Percentiles rank a stretch among this genome's conserved stretches.
These are phyloP conservation scores for Drosophila formosana DNA, from an alignment of 2,888 invertebrate species.

Conservation along the genomic window DNA sequence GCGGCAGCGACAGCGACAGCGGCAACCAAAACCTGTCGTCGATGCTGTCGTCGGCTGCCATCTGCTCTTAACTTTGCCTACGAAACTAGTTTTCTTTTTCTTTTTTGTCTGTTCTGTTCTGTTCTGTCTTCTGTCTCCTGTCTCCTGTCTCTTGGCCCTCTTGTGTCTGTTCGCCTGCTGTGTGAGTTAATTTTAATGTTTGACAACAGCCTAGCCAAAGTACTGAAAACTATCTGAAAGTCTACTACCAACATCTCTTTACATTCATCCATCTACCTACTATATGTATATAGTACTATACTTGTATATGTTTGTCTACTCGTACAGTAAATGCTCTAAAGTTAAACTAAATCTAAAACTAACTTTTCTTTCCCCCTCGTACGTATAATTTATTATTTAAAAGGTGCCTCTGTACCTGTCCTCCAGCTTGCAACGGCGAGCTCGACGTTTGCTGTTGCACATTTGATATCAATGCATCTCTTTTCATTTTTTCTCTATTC, in stretches of 20 bases:
- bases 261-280: slow-evolving; percentile 17
- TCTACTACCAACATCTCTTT: slow-evolving; percentile 15
- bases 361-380: slow-evolving; percentile 28
- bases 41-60: slow-evolving; percentile 53
- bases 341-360: slow-evolving; percentile 63
- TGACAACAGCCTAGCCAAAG: slow-evolving; percentile 58
- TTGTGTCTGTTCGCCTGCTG: slow-evolving; percentile 20
- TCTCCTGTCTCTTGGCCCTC: slow-evolving; percentile 1
- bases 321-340: slow-evolving; percentile 46
- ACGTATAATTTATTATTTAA: slow-evolving; percentile 26
- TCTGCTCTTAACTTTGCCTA: slow-evolving; percentile 69
- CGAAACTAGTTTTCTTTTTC: slow-evolving; percentile 68
- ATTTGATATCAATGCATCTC: slow-evolving; percentile 36
- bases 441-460: slow-evolving; percentile 22
- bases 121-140: slow-evolving; percentile 17
- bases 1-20: background rate
- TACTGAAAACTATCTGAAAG: slow-evolving; percentile 47
- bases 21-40: slow-evolving; percentile 52
- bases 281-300: slow-evolving; percentile 17
- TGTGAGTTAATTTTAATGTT: slow-evolving; percentile 63
- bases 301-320: slow-evolving; percentile 40
- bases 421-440: slow-evolving; percentile 5
- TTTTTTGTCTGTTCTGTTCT: slow-evolving; percentile 32
- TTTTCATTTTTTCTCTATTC: slow-evolving; percentile 9
- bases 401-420: slow-evolving; percentile 16